Conservation (phyloP, 2,888 invertebrate genomes). For the Schizaphis graminum region DNA sequence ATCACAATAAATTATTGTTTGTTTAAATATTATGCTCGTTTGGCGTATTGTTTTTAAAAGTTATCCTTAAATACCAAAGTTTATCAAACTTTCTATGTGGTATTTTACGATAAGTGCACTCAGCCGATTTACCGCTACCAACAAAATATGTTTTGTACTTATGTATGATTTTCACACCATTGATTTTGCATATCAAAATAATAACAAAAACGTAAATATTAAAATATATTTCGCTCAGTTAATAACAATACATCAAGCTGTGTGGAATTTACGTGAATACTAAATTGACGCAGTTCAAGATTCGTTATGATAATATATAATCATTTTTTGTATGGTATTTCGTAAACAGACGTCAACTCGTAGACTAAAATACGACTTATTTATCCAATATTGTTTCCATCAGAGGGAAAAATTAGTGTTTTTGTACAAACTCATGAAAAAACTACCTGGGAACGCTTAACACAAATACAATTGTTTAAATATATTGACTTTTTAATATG, state of each 20-base stretch:
- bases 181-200: background rate
- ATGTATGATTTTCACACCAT: background rate
- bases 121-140: background rate
- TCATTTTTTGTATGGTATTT: background rate
- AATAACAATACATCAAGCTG: background rate
- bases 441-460: background rate
- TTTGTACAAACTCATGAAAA: background rate
- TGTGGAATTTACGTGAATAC: background rate
- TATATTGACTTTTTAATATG: background rate
- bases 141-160: background rate
- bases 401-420: background rate
- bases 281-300: background rate
- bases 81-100: background rate
- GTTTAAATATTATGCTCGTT: background rate
- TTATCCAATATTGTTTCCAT: background rate
- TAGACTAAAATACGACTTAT: background rate
- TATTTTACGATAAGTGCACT: background rate
- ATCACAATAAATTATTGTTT: background rate
- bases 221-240: background rate
- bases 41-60: background rate
- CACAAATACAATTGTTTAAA: background rate
- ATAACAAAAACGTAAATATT: background rate
- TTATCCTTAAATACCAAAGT: background rate
- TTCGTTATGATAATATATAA: background rate
- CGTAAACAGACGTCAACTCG: background rate